These are phyloP conservation scores for Propithecus coquereli DNA, from an alignment of 2,113 vertebrate species.

Conservation along the genomic window DNA sequence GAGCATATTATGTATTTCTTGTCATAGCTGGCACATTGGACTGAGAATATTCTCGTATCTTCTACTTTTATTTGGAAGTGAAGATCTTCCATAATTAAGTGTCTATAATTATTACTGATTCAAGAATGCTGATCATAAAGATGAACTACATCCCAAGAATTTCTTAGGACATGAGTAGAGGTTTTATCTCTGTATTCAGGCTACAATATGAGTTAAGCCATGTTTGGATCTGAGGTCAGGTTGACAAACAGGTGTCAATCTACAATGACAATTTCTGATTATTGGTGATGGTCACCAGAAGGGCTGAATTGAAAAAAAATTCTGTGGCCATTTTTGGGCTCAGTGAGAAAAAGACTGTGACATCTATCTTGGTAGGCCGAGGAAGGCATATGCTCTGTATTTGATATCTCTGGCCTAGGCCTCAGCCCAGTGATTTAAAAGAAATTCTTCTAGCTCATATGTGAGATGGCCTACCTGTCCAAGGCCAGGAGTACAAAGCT, in stretches of 20 bases:
- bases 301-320: background rate
- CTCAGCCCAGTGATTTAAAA: background rate
- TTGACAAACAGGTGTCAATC: background rate
- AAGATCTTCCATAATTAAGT: background rate
- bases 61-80: background rate
- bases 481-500: background rate
- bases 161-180: background rate
- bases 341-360: background rate
- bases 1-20: background rate
- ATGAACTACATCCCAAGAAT: background rate
- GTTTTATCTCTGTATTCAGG: background rate
- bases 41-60: background rate
- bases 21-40: background rate
- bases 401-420: background rate
- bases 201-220: background rate
- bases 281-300: background rate
- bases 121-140: constrained; percentile 1
- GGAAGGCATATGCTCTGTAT: background rate
- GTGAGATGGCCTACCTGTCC: background rate
- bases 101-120: background rate
- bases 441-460: background rate
- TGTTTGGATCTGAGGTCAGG: background rate
- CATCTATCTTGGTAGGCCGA: background rate
- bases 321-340: background rate
- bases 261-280: background rate